These are phyloP conservation scores for Aphelinus atriplicis DNA, from an alignment of 1,140 invertebrate species.

Conservation along the genomic window DNA sequence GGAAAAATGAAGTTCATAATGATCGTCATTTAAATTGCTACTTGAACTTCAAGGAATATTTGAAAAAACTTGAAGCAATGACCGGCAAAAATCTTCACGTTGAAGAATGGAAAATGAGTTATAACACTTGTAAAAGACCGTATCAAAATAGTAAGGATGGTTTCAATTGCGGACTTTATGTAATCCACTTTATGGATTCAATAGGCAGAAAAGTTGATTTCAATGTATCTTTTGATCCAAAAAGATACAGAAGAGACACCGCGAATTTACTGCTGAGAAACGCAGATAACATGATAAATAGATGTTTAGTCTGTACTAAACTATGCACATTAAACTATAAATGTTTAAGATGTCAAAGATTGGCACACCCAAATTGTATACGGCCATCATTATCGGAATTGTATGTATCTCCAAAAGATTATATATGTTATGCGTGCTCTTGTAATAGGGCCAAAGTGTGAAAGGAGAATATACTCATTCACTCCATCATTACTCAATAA, in stretches of 20 bases:
- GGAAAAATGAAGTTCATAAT: not conserved
- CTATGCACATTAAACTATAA: too few relatives aligned
- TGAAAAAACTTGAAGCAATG: not conserved
- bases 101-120: not conserved
- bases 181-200: too few relatives aligned
- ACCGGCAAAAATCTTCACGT: not conserved
- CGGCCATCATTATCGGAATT: too few relatives aligned
- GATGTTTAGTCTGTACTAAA: not conserved
- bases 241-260: not conserved
- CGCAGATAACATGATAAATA: not conserved
- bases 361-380: too few relatives aligned
- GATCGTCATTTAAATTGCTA: not conserved
- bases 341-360: too few relatives aligned
- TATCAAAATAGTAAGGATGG: too few relatives aligned
- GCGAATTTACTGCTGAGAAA: not conserved
- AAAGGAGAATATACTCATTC: too few relatives aligned
- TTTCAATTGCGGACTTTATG: too few relatives aligned
- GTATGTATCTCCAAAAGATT: too few relatives aligned
- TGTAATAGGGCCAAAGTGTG: too few relatives aligned
- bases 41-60: not conserved
- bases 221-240: not conserved
- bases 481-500: too few relatives aligned
- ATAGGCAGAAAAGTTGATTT: not conserved
- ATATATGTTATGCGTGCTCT: too few relatives aligned
- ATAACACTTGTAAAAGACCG: not conserved